These are phyloP conservation scores for Bilobella aurantiaca DNA, from an alignment of 1,140 invertebrate species.

Conservation along the genomic window DNA sequence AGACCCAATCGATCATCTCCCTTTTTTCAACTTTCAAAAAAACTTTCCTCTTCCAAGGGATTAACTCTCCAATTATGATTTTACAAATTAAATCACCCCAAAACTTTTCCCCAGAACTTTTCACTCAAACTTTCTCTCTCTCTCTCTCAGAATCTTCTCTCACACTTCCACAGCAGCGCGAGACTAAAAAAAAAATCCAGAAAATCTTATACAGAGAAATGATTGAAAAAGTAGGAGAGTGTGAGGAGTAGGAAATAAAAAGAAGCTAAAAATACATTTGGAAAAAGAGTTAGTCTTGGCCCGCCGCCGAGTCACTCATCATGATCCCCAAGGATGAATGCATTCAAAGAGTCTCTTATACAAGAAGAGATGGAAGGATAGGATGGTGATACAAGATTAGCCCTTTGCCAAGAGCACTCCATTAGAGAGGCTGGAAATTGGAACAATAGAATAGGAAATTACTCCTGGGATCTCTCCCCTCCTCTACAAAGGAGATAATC, in stretches of 20 bases:
- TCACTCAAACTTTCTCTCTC: background rate
- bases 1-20: conserved; percentile 67
- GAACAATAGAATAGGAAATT: background rate
- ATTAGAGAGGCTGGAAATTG: too few relatives aligned
- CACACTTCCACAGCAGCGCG: too few relatives aligned
- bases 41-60: background rate
- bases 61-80: conserved; percentile 2
- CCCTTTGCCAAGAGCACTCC: too few relatives aligned
- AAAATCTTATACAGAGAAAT: background rate
- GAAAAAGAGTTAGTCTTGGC: background rate
- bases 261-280: background rate
- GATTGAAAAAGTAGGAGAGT: background rate
- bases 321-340: too few relatives aligned
- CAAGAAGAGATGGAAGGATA: background rate
- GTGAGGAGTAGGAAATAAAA: background rate
- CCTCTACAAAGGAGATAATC: too few relatives aligned
- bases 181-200: too few relatives aligned
- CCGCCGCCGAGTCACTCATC: background rate
- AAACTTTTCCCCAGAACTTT: background rate
- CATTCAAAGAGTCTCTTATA: background rate
- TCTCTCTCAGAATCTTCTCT: background rate
- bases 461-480: background rate
- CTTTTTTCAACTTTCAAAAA: background rate
- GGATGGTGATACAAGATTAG: too few relatives aligned
- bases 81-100: background rate